Conservation (phyloP, 2,113 vertebrate species). For the Syrrhaptes paradoxus region DNA sequence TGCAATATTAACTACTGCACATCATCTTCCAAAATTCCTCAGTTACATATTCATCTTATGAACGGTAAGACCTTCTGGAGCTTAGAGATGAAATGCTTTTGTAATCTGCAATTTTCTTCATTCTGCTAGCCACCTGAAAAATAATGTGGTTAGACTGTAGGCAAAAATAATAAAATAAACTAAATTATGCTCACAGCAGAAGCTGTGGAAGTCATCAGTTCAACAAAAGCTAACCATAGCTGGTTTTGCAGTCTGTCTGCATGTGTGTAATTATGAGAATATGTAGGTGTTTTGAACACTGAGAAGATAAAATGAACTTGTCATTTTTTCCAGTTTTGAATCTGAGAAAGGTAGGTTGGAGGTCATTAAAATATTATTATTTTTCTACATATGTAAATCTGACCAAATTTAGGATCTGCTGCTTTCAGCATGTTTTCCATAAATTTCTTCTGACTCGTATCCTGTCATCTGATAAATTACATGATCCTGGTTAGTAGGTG, state of each 20-base stretch:
- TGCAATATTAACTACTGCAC: background rate
- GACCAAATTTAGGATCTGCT: background rate
- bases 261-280: background rate
- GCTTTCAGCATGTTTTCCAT: conserved; percentile 16
- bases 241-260: background rate
- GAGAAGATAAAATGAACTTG: background rate
- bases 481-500: background rate
- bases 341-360: background rate
- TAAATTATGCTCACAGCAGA: background rate
- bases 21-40: background rate
- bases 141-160: background rate
- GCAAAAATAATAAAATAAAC: background rate
- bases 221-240: background rate
- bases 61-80: background rate
- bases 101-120: background rate
- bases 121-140: background rate
- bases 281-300: background rate
- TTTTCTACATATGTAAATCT: background rate
- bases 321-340: background rate
- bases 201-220: background rate
- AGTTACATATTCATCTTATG: background rate
- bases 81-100: background rate
- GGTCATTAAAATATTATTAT: background rate
- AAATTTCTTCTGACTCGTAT: conserved; percentile 30
- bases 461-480: background rate